Evolutionary conservation across 2,797 vertebrate genomes (phyloP).

Genomic region (Catostomus latipinnis): DNA sequence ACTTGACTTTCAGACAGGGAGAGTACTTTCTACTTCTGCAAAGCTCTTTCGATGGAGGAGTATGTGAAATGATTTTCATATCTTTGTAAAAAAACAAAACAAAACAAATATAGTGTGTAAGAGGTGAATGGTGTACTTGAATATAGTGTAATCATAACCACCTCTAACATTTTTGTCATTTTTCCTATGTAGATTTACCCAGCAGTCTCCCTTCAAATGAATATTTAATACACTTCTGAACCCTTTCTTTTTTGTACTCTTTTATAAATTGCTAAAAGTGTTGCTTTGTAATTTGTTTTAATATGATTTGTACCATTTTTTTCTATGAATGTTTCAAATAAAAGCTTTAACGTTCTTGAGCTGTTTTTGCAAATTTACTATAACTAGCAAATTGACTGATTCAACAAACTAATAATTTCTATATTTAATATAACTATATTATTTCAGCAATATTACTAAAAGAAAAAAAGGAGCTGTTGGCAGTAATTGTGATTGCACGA

Average conservation of each 20-base stretch:
- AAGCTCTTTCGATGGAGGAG: background rate
- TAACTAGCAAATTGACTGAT: background rate
- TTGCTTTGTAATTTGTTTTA: conserved; percentile 62
- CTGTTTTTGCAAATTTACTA: background rate
- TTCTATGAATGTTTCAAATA: conserved; percentile 74
- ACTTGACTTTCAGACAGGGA: background rate
- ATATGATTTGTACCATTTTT: conserved; percentile 64
- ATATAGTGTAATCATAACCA: conserved; percentile 26
- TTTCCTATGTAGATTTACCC: conserved; percentile 14
- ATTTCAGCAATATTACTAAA: no score
- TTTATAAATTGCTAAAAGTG: conserved; percentile 43
- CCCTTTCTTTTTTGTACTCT: conserved; percentile 62
- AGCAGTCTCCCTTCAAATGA: conserved; percentile 53
- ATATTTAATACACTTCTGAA: conserved; percentile 59
- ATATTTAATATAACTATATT: background rate
- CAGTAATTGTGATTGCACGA: no score
- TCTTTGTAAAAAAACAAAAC: conserved; percentile 4
- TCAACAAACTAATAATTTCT: background rate
- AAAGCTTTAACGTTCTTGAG: conserved; percentile 64
- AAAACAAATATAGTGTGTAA: background rate
- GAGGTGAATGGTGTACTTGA: conserved; percentile 27
- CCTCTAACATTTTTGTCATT: conserved; percentile 51
- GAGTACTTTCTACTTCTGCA: background rate
- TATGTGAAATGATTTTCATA: conserved; percentile 3
- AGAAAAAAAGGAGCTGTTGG: no score